Evolutionary conservation across 1,140 invertebrate genomes (phyloP).

Genomic region (Polypedilum pembai): DNA sequence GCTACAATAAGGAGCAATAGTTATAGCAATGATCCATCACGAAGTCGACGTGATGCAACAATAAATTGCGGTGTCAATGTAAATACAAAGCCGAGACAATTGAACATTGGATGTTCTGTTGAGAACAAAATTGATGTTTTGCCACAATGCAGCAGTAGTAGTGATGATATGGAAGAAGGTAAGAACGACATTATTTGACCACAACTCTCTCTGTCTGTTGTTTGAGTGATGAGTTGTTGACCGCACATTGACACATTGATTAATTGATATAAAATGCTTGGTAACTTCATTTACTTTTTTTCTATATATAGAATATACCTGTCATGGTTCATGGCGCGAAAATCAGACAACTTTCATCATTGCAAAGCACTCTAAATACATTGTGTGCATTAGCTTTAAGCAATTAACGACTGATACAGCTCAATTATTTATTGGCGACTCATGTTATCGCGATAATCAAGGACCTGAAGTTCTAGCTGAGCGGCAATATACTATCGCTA

Average conservation of each 20-base stretch:
- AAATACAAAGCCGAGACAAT: conserved; percentile 24
- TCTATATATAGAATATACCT: conserved; percentile 61
- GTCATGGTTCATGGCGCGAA: conserved; percentile 73
- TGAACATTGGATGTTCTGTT: conserved; percentile 6
- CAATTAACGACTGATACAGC: conserved; percentile 36
- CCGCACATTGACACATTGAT: conserved; percentile 10
- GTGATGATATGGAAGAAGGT: conserved; percentile 20
- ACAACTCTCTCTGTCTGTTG: not conserved
- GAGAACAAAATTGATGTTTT: conserved; percentile 18
- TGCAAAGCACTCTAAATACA: conserved; percentile 52
- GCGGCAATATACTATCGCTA: conserved; percentile 42
- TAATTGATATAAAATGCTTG: not conserved
- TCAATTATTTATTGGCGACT: conserved; percentile 37
- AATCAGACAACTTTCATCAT: conserved; percentile 66
- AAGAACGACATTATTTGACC: not conserved
- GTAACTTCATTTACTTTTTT: not conserved
- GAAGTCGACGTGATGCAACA: conserved; percentile 26
- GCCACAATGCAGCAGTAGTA: not conserved
- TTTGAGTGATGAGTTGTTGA: not conserved
- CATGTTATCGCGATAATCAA: conserved; percentile 40
- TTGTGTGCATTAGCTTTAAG: conserved; percentile 41
- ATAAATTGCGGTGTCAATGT: conserved; percentile 24
- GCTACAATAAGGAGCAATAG: not conserved
- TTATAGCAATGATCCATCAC: not conserved
- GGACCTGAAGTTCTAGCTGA: conserved; percentile 35